Conservation (phyloP, 1,140 invertebrate species). For the Elymnias hypermnestra region DNA sequence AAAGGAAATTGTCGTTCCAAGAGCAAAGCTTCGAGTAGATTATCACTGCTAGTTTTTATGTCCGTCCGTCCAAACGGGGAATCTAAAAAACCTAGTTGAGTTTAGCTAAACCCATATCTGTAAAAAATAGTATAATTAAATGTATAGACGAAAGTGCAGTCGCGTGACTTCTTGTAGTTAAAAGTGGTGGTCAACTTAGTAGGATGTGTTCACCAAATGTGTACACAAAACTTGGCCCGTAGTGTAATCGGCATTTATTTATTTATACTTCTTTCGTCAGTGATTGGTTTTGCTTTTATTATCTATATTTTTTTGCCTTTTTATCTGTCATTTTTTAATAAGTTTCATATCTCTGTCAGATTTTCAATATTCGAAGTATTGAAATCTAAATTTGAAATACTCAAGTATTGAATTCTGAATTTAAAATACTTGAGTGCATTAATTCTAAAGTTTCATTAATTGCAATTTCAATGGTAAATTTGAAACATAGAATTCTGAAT, state of each 20-base stretch:
- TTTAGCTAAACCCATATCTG: slow-evolving; percentile 33
- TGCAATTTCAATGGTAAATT: too few species aligned
- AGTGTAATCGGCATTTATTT: slow-evolving; percentile 46
- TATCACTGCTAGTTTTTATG: slow-evolving; percentile 25
- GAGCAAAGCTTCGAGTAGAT: slow-evolving; percentile 22
- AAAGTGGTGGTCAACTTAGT: slow-evolving; percentile 12
- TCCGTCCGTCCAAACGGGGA: slow-evolving; percentile 58
- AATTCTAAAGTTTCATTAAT: too few species aligned
- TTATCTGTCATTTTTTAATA: background rate
- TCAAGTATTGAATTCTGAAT: too few species aligned
- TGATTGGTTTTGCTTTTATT: slow-evolving; percentile 13
- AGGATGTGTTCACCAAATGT: slow-evolving; percentile 17
- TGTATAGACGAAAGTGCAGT: slow-evolving; percentile 17
- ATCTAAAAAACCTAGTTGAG: slow-evolving; percentile 34
- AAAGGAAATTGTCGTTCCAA: background rate
- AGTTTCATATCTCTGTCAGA: background rate
- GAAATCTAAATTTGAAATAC: too few species aligned
- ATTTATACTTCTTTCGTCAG: slow-evolving; percentile 16
- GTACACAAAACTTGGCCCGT: slow-evolving; percentile 18
- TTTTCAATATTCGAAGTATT: too few species aligned
- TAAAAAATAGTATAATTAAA: slow-evolving; percentile 33
- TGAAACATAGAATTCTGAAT: too few species aligned
- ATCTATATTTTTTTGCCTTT: slow-evolving; percentile 5
- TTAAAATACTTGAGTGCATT: too few species aligned
- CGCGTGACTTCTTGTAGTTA: slow-evolving; percentile 7